A percentile compares a stretch with the other conserved stretches of the same genome.
Conservation (phyloP, 2,888 invertebrate species). For the Spicauda simplicius region DNA sequence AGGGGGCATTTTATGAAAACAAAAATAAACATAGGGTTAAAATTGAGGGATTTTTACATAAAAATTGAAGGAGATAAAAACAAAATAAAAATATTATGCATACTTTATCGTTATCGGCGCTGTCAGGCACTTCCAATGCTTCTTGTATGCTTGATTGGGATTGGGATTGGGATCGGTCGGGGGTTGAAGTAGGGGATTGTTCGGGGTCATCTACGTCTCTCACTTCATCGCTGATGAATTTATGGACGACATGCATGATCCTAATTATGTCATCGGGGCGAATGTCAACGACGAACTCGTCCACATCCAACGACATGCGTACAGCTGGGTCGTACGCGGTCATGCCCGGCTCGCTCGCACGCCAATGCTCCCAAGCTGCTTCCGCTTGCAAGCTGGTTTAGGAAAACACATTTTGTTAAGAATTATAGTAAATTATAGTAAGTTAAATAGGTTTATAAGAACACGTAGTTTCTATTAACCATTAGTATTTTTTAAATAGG, state of each 20-base stretch:
- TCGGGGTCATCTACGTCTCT: background rate
- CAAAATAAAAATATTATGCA: background rate
- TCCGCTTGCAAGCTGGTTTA: constrained; percentile 43
- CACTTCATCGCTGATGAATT: background rate
- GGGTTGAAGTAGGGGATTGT: background rate
- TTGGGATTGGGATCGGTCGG: background rate
- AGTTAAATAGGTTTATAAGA: too few species aligned
- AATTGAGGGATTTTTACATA: too few species aligned
- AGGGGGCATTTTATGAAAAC: too few species aligned
- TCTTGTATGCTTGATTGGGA: background rate
- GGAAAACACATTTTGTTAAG: background rate
- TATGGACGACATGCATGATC: constrained; percentile 33
- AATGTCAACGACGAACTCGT: constrained; percentile 57
- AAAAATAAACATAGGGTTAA: too few species aligned
- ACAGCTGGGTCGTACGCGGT: constrained; percentile 53
- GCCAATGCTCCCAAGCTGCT: constrained; percentile 71
- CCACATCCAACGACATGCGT: constrained; percentile 55
- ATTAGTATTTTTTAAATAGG: too few species aligned
- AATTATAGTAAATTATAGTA: too few species aligned
- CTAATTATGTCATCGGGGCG: constrained; percentile 57
- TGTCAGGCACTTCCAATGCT: background rate
- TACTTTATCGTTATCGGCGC: background rate
- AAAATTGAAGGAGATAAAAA: too few species aligned
- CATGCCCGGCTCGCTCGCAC: constrained; percentile 52
- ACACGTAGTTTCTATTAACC: too few species aligned